Evolutionary conservation across 2,888 invertebrate genomes (phyloP), one percentile per base, ranked within the genome.

Genomic region (Molanna angustata): DNA sequence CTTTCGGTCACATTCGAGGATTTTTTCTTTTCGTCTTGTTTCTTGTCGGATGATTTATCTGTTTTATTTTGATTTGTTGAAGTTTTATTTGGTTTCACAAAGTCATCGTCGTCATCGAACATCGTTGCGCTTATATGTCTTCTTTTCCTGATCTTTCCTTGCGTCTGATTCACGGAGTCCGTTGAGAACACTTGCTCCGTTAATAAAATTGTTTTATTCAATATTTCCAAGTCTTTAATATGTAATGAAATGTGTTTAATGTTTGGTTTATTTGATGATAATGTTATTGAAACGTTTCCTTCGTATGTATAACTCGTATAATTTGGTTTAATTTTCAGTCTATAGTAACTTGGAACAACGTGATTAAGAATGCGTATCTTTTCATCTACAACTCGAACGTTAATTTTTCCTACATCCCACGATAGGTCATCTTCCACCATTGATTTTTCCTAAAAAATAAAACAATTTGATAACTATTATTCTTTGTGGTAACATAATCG

Each of bases 321-420:
- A 59, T 80, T 72, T 0, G 81, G 76, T 59, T 67, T 72, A 9
- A 86, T 63, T 52, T 76, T 72, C 2, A 86, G 67, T 43, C 79
- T 70, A 62, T 86, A 88, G 48, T 70, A 73, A 44, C 67, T 70
- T 4, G 86, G 86, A 18, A 67, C 63, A 3, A 85, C 65, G 1
- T 69, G 64, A 1, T 68, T 65, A 11, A 80, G 78, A 7, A 83
- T 69, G 32, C 69, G 61, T 46, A 54, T 42, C 7, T 50, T 54
- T 14, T 59, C 49, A 11, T 56, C 54, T 3, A 40, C 40, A 37
- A 49, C 52, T 48, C 51, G 46, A 9, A 48, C 40, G 16, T 55
- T 43, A 2, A 53, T 18, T 48, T 52, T 45, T 9, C 53, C 56
- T 3, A 58, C 37, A 19, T 58, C 37, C 58, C 58, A 58, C 16